Evolutionary conservation across 2,797 vertebrate genomes (phyloP).

Genomic region (Ctenopoma kingsleyae): DNA sequence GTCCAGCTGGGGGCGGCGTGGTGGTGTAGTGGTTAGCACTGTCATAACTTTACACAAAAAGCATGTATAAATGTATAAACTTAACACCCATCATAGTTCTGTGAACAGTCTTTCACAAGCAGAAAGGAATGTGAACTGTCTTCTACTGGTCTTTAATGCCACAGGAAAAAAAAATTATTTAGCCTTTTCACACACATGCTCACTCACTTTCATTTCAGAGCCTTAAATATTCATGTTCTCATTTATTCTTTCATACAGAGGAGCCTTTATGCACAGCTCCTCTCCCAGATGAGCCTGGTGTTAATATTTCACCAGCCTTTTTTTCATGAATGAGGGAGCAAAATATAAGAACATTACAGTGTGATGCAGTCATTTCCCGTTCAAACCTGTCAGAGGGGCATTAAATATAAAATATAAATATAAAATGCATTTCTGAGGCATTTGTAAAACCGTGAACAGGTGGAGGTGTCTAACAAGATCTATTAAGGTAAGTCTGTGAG

Average conservation of each 20-base stretch:
- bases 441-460: no score
- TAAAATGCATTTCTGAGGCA: not conserved
- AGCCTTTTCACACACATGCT: not conserved
- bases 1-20: no score
- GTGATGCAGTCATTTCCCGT: not conserved
- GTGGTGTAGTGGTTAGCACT: no score
- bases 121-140: no score
- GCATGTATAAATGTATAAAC: no score
- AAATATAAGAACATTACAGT: not conserved
- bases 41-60: no score
- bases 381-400: not conserved
- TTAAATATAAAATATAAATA: not conserved
- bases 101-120: no score
- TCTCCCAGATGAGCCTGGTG: not conserved
- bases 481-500: no score
- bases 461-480: no score
- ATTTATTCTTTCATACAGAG: slow-evolving; percentile 18
- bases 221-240: slow-evolving; percentile 32
- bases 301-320: not conserved
- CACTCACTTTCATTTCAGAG: slow-evolving; percentile 17
- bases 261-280: not conserved
- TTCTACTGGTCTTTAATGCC: no score
- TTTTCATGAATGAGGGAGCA: not conserved
- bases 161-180: not conserved
- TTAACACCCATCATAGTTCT: no score